Conservation (phyloP, 2,888 invertebrate species). For the Danaus chrysippus region DNA sequence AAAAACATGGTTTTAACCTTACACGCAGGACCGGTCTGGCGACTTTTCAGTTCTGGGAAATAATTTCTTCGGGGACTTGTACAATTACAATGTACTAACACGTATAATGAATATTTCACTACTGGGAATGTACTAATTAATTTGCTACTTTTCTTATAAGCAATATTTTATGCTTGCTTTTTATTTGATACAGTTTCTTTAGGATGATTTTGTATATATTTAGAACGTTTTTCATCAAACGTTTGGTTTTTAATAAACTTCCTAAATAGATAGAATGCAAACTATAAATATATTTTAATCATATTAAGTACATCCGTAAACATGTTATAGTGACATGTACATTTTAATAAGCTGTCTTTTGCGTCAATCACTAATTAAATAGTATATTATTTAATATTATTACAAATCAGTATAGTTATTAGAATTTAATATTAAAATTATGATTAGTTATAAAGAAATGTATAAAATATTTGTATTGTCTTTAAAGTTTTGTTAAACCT, state of each 20-base stretch:
- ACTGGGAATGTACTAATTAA: slow-evolving; percentile 1
- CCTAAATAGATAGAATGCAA: neutral
- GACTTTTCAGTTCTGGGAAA: slow-evolving; percentile 37
- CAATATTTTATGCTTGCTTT: no score
- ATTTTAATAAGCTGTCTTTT: slow-evolving; percentile 20
- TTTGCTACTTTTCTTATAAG: no score
- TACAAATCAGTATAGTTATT: neutral
- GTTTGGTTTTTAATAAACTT: no score
- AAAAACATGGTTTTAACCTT: slow-evolving; percentile 24
- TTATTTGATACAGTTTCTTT: no score
- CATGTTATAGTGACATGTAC: slow-evolving; percentile 21
- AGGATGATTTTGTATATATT: no score
- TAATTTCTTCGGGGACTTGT: slow-evolving; percentile 30
- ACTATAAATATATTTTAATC: slow-evolving; percentile 20
- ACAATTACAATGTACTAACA: slow-evolving; percentile 21
- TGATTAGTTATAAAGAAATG: no score
- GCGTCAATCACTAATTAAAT: slow-evolving; percentile 22
- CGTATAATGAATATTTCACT: neutral
- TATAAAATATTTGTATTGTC: no score
- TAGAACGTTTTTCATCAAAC: no score
- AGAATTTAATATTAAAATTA: no score
- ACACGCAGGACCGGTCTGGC: slow-evolving; percentile 33
- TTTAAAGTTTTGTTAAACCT: no score
- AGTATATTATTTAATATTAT: slow-evolving; percentile 6
- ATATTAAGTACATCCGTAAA: slow-evolving; percentile 19